Base-by-base conservation (phyloP, 2,888 invertebrate genomes). In the Andrena dorsata region DNA sequence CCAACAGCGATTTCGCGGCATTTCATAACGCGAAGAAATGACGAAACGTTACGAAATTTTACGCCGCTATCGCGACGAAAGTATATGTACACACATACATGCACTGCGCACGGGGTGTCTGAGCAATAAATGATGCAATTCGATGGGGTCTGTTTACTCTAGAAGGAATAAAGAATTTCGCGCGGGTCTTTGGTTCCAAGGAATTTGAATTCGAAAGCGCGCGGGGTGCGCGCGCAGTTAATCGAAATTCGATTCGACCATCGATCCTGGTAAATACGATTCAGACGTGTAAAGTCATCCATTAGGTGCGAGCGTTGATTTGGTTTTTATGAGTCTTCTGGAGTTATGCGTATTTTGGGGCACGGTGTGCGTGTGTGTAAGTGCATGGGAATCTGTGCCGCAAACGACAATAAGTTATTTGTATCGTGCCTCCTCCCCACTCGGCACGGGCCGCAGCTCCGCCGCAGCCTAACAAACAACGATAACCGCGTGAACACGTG, bases 401-500 rank as follows among this genome's bases (percentile, higher is more conserved):
- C 47, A 26, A 6, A 20, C 66, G 35, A 53, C 41, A n/a, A 30
- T 68, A 30, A 3, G 61, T 7, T 58, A 60, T 47, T 72, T 32
- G 16, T 16, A 65, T 20, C 26, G 51, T 32, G 51, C 47, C 35
- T 56, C 51, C 16, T 49, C 53, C 53, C 78, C 75, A 56, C 73
- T 16, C 26, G 10, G 28, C 26, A 6, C 64, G 58, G 80, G 16
- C 68, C 47, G 60, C 30, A 20, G 6, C 28, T 41, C 35, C 23
- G 13, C 35, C 56, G 74, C 20, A 61, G 60, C 68, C 72, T 71
- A 76, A 53, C 69, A 88, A 86, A 88, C 81, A 85, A 75, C 47
- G 86, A 90, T 86, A 87, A 90, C 72, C 30, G 58, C 66, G 41
- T 49, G 77, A 86, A 88, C 88, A 90, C 86, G 90, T 89, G 88